Evolutionary conservation across 2,797 vertebrate genomes (phyloP).

Genomic region (Hydrolagus colliei): DNA sequence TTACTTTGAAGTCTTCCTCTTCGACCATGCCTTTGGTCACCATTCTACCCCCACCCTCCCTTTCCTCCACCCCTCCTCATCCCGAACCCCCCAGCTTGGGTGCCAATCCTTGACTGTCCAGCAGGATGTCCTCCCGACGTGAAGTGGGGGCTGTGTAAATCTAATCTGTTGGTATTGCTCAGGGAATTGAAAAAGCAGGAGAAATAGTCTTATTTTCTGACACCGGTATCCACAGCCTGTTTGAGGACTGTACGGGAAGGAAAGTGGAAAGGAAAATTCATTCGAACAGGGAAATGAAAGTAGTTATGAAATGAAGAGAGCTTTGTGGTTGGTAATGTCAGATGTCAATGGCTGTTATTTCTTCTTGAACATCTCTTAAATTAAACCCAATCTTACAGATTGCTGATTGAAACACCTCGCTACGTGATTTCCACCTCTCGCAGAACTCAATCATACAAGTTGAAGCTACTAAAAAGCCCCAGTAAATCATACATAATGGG

Average conservation of each 20-base stretch:
- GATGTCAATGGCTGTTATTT: background rate
- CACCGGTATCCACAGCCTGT: too few relatives aligned
- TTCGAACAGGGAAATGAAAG: too few relatives aligned
- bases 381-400: background rate
- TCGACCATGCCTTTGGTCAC: too few relatives aligned
- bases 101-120: too few relatives aligned
- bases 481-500: slow-evolving; percentile 3
- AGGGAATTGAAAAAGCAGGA: too few relatives aligned
- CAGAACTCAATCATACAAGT: background rate
- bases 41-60: background rate
- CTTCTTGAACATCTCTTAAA: background rate
- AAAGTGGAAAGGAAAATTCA: background rate
- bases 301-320: background rate
- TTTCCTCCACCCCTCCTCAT: background rate
- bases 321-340: background rate
- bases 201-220: too few relatives aligned
- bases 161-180: too few relatives aligned
- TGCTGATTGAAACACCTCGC: background rate
- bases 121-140: too few relatives aligned
- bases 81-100: background rate
- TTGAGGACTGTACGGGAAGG: background rate
- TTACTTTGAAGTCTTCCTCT: too few relatives aligned
- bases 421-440: background rate
- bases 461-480: too few relatives aligned
- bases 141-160: too few relatives aligned